Percentiles rank a stretch among this genome's conserved stretches.
phyloP scores from a whole-genome alignment of 2,888 invertebrate genomes.

The Idaea straminata region DNA sequence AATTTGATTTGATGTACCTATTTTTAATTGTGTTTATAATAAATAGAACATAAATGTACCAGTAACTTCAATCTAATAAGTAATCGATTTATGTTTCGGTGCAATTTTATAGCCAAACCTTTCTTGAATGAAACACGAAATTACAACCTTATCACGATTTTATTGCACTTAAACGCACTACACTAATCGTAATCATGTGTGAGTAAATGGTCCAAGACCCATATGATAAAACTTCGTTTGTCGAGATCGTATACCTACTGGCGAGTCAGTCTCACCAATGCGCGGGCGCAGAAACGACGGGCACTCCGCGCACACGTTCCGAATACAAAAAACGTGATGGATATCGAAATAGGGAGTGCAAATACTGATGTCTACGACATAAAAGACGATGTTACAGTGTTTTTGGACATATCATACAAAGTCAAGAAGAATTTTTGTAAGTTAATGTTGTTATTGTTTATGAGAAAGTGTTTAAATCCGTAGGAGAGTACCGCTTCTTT shows the following conservation, averaged over 20 bases:
- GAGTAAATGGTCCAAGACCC: constrained; percentile 4
- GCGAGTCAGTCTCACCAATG: constrained; percentile 5
- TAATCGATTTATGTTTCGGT: too few species aligned
- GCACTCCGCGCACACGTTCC: not conserved
- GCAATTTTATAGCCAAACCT: too few species aligned
- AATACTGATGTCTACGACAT: constrained; percentile 4
- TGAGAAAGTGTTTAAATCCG: constrained; percentile 11
- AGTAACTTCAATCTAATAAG: too few species aligned
- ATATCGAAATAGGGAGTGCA: constrained; percentile 16
- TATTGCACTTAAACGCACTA: too few species aligned
- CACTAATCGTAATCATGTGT: not conserved
- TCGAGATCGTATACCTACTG: not conserved
- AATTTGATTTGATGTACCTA: too few species aligned
- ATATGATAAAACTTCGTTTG: not conserved
- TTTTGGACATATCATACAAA: constrained; percentile 39
- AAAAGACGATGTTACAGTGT: constrained; percentile 30
- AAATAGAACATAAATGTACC: too few species aligned
- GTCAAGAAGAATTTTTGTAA: constrained; percentile 34
- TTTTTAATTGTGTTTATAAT: too few species aligned
- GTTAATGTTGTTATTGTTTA: constrained; percentile 28
- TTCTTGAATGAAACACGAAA: too few species aligned
- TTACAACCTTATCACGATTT: not conserved
- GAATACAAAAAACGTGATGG: constrained; percentile 10
- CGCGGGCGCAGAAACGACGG: constrained; percentile 9
- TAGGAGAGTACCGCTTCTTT: too few species aligned